Conservation (phyloP, 2,888 invertebrate species). For the Agrotis ipsilon region DNA sequence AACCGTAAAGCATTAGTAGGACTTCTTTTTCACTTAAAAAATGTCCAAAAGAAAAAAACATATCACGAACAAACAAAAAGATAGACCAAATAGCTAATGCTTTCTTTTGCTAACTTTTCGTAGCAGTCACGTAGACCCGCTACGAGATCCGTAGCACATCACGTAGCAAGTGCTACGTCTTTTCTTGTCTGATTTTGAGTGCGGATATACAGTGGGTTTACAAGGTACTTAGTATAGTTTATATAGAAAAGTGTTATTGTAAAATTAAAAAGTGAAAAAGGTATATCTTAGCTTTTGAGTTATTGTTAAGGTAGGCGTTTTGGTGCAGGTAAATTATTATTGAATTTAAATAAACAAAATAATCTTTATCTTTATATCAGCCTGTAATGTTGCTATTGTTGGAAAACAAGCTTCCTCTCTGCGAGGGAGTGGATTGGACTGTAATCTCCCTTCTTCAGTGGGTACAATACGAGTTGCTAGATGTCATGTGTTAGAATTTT, state of each 20-base stretch:
- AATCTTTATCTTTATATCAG: too few relatives aligned
- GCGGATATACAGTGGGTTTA: not conserved
- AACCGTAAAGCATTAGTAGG: not conserved
- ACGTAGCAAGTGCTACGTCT: slow-evolving; percentile 60
- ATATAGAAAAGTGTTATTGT: slow-evolving; percentile 1
- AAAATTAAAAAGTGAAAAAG: not conserved
- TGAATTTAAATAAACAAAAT: too few relatives aligned
- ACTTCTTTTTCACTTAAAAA: slow-evolving; percentile 1
- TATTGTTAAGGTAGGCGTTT: too few relatives aligned
- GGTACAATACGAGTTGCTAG: too few relatives aligned
- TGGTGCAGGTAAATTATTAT: too few relatives aligned
- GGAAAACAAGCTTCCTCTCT: too few relatives aligned
- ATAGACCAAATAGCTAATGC: not conserved
- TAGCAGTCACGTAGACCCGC: slow-evolving; percentile 51
- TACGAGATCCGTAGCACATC: slow-evolving; percentile 55
- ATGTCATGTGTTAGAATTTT: too few relatives aligned
- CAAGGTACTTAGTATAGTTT: not conserved
- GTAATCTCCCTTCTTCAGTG: too few relatives aligned
- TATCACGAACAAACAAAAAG: not conserved
- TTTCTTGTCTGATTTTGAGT: slow-evolving; percentile 15
- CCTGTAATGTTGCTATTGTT: too few relatives aligned
- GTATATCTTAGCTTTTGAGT: too few relatives aligned
- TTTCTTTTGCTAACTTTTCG: slow-evolving; percentile 31
- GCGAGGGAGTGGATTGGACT: too few relatives aligned
- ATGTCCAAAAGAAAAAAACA: not conserved